Percentiles rank a stretch among this genome's conserved stretches.
phyloP scores from a whole-genome alignment of 2,888 invertebrate species.

The Eremobia ochroleuca region DNA sequence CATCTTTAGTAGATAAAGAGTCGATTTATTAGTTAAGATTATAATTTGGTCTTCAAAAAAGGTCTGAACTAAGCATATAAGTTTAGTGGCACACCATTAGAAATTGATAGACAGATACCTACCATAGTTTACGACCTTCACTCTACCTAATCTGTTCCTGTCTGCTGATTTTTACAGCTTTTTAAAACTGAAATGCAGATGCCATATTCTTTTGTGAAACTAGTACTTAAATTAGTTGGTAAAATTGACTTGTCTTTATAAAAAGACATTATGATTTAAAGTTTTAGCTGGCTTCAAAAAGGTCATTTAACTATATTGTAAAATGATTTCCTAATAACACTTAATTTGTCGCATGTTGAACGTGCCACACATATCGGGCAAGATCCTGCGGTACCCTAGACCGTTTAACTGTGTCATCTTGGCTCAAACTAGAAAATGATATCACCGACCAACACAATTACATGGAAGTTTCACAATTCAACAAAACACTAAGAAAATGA shows the following conservation, averaged over 20 bases:
- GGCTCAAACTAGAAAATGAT: neutral
- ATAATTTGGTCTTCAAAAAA: neutral
- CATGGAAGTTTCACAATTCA: neutral
- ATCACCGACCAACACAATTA: neutral
- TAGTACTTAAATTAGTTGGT: neutral
- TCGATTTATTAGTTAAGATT: neutral
- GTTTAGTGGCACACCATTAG: conserved; percentile 1
- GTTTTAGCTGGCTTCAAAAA: too few relatives aligned
- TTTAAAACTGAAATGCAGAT: conserved; percentile 14
- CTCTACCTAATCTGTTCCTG: conserved; percentile 31
- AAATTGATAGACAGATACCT: conserved; percentile 1
- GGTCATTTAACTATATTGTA: too few relatives aligned
- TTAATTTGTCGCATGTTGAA: conserved; percentile 77
- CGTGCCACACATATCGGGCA: conserved; percentile 84
- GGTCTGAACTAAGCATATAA: conserved; percentile 1
- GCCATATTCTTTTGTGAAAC: neutral
- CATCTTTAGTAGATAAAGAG: neutral
- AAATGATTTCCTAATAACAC: neutral
- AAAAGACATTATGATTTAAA: too few relatives aligned
- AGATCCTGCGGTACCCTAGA: conserved; percentile 86
- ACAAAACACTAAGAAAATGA: neutral
- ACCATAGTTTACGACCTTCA: conserved; percentile 26
- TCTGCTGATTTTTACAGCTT: conserved; percentile 35
- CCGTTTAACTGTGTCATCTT: conserved; percentile 73
- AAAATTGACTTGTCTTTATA: neutral